Evolutionary conservation across 2,888 invertebrate species (phyloP).

Genomic region (Macrosiphum euphorbiae): DNA sequence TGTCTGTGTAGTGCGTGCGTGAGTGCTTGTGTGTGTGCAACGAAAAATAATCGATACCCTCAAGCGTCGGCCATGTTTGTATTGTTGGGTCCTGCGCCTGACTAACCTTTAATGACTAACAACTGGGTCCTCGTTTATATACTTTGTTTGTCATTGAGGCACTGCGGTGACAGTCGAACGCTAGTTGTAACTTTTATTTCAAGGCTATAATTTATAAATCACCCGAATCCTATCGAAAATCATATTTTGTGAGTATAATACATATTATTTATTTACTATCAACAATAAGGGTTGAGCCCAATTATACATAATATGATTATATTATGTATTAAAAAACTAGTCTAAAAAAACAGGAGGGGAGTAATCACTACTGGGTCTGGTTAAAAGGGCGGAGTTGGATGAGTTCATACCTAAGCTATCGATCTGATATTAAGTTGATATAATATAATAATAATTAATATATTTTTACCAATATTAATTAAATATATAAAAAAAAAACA

Average conservation of each 20-base stretch:
- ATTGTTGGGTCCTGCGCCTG: constrained; percentile 63
- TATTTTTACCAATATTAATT: no score
- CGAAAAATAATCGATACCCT: constrained; percentile 57
- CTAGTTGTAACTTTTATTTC: constrained; percentile 16
- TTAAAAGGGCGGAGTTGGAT: no score
- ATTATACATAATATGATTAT: no score
- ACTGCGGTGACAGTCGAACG: constrained; percentile 14
- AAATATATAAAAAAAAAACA: no score
- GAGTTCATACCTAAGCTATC: no score
- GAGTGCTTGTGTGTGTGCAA: neutral
- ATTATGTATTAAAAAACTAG: no score
- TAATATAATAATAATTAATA: no score
- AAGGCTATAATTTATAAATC: constrained; percentile 1
- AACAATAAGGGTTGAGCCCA: no score
- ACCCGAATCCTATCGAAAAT: neutral
- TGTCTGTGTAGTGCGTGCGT: neutral
- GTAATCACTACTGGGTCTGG: no score
- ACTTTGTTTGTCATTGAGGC: constrained; percentile 41
- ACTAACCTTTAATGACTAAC: constrained; percentile 56
- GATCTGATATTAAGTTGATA: no score
- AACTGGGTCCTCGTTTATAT: constrained; percentile 36
- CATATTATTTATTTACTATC: no score
- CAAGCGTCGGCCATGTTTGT: constrained; percentile 60
- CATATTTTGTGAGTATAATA: constrained; percentile 25
- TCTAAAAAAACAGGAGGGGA: no score